phyloP scores from a whole-genome alignment of 2,797 vertebrate genomes.

The Gastrophryne carolinensis region DNA sequence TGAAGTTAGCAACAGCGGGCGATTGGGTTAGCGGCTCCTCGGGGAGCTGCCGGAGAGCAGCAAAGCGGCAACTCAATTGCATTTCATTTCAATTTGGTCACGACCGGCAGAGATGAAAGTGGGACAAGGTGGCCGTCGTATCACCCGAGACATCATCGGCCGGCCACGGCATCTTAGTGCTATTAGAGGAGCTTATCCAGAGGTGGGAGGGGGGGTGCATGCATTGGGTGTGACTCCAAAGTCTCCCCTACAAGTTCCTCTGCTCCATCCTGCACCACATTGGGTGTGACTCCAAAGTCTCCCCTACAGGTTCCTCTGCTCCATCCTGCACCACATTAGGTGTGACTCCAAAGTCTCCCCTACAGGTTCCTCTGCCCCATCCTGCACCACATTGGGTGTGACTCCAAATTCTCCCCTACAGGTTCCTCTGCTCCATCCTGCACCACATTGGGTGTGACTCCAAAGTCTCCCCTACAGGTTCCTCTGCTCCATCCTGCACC shows the following conservation, averaged over 20 bases:
- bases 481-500: too few relatives aligned
- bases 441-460: not conserved
- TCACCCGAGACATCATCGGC: conserved; percentile 12
- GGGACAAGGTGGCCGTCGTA: conserved; percentile 1
- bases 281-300: too few relatives aligned
- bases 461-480: too few relatives aligned
- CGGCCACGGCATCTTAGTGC: not conserved
- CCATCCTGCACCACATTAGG: not conserved
- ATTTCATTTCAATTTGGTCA: conserved; percentile 72
- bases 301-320: too few relatives aligned
- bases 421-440: not conserved
- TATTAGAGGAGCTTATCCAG: not conserved
- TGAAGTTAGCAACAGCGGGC: conserved; percentile 80
- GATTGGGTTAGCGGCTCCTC: conserved; percentile 75
- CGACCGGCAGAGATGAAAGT: conserved; percentile 62
- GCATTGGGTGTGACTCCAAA: too few relatives aligned
- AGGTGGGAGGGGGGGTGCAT: not conserved
- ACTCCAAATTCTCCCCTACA: not conserved
- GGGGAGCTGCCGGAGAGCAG: conserved; percentile 60
- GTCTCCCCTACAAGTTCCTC: not conserved
- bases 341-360: not conserved
- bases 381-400: not conserved
- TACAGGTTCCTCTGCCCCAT: too few relatives aligned
- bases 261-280: not conserved
- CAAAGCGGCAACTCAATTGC: conserved; percentile 67